Evolutionary conservation across 2,888 invertebrate species (phyloP), one percentile per base, ranked within the genome.

Genomic region (Rhaphigaster nebulosa): DNA sequence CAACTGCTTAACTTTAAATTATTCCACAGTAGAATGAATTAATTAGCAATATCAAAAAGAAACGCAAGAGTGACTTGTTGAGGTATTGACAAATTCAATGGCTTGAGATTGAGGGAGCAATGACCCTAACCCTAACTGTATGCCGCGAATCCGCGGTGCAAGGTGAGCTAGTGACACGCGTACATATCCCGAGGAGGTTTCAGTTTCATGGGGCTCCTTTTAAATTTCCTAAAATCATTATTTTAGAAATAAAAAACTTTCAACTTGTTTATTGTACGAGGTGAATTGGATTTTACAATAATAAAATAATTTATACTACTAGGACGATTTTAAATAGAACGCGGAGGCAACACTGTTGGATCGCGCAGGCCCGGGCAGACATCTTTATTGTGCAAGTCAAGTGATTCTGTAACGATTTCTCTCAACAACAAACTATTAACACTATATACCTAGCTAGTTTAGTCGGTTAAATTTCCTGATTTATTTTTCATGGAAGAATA

Each of bases 1-100:
- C 23, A 76, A 80, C 20, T 41, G 80, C 15, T 20, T 23, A 80
- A 10, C 41, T 41, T 65, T 0, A 65, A 29, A 65, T 6, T 34
- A 6, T 70, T 34, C 18, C 1, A 15, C 6, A 76, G 1, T 20
- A 76, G 20, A 76, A 20, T 38, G 1, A 38, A 38, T 76, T 15
- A 65, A 65, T 65, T 38, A 20, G 2, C 29, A 76, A 76, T 34
- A 34, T 38, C 15, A 38, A 38, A 70, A 70, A 70, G 15, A 84
- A 84, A 50, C 13, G 15, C 45, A 84, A n/a, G 3, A 84, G 45
- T 4, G 2, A 50, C 13, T n/a, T 84, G 84, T 84, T 80, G 84
- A 84, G 84, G 45, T 84, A 84, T 84, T 84, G 84, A 84, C 84
- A 84, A 84, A 84, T 84, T 84, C 84, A 84, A 84, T 84, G 84